Evolutionary conservation across 2,113 vertebrate species (phyloP), one percentile per base, ranked within the genome.

Genomic region (Rhinoderma darwinii): DNA sequence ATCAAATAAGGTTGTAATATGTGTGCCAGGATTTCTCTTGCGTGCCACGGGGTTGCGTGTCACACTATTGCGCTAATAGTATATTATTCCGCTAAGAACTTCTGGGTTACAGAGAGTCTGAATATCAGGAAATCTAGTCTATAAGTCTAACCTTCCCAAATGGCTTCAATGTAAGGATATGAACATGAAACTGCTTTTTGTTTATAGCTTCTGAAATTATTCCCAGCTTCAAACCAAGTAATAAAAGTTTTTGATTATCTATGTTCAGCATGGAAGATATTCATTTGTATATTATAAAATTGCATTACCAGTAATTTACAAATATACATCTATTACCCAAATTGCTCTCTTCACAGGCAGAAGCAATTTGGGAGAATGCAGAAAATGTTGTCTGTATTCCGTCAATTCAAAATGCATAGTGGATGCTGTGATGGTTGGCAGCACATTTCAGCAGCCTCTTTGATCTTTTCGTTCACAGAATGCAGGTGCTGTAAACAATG

Each of bases 261-360:
- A 68, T 68, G 30, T 68, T 68, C 63, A 68, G 63, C 63, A 12
- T 68, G 63, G 63, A 35, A 68, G 35, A 68, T 68, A 68, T 68
- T 68, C 63, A 68, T 30, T 68, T 68, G 63, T 30, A 68, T 68
- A 68, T 68, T 68, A 35, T 68, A 30, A 68, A 32, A 68, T 35
- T 35, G 63, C 63, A 68, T 68, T 68, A 68, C 63, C 63, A 35
- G 63, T 68, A 68, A 68, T 68, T 68, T 68, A 68, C 63, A 68
- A 68, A 68, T 68, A 68, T 30, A 17, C 63, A 68, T 68, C 27
- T 68, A 68, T 68, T 68, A 68, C 63, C 30, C 27, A 68, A 59
- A 59, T 59, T 47, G 44, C 44, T 47, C 44, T 4, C 18, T n/a
- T n/a, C 56, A 59, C 22, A 59, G 10, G 56, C 5, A 59, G 56